Evolutionary conservation across 2,113 vertebrate genomes (phyloP), one percentile per base, ranked within the genome.

Genomic region (Ameiurus melas): DNA sequence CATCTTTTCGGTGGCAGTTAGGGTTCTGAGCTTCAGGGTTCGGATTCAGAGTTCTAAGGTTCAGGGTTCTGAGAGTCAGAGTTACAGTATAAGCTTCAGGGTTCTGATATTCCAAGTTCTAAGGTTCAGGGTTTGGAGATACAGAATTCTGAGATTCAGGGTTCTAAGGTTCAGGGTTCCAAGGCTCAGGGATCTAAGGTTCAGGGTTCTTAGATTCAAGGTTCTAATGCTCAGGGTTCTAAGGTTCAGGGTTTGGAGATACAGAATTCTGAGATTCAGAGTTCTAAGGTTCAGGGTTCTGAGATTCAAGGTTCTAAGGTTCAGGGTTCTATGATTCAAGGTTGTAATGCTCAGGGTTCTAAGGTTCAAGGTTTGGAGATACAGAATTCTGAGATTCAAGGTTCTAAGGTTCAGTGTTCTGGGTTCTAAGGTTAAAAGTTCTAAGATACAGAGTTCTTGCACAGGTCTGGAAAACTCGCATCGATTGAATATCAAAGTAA

Each of bases 131-230:
- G 53, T 33, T 81, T 13, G 9, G 4, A 55, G 13, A 27, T 53
- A 51, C n/a, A 57, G 14, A 5, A 2, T 19, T 93, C 91, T 73
- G 70, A 73, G 25, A 43, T 25, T 75, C 7, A 22, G 19, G 39
- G 39, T 43, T 43, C 39, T 2, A 4, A 43, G 39, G 3, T 43
- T 43, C 39, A 43, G 39, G 39, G 39, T 43, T 43, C 39, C 3
- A n/a, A n/a, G n/a, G n/a, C n/a, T n/a, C n/a, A n/a, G n/a, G 3
- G 36, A 2, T 77, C 36, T 47, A 0, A 39, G 19, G 0, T 20
- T 75, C 5, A 39, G 6, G 16, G 33, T 7, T 53, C 39, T 51
- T 10, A 53, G 16, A 0, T n/a, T 27, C 36, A 39, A 10, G 17
- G 33, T 22, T 73, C 33, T 73, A 3, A 75, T 0, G 2, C 13